Evolutionary conservation across 2,797 vertebrate genomes (phyloP).

Genomic region (Spondyliosoma cantharus): DNA sequence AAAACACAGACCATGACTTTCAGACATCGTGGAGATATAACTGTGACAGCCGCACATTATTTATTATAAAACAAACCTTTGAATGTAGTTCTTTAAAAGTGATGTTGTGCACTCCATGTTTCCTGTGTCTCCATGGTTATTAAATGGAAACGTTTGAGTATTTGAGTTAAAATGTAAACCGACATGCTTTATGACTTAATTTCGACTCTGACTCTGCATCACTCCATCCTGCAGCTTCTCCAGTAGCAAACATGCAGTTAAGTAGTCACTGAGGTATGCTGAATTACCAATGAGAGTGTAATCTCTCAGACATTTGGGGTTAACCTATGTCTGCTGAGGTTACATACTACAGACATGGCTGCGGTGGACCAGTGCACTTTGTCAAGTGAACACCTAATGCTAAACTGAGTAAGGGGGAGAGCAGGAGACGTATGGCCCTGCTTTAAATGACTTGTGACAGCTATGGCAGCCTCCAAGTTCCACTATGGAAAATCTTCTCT

Average conservation of each 20-base stretch:
- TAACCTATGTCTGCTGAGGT: slow-evolving; percentile 64
- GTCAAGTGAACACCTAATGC: slow-evolving; percentile 67
- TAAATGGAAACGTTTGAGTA: background rate
- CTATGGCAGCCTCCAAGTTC: slow-evolving; percentile 19
- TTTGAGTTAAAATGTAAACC: slow-evolving; percentile 23
- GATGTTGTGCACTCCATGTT: background rate
- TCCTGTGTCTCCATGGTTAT: background rate
- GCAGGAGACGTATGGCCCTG: slow-evolving; percentile 41
- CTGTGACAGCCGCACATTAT: no score
- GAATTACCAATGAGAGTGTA: slow-evolving; percentile 49
- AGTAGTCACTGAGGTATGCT: slow-evolving; percentile 44
- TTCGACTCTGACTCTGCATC: slow-evolving; percentile 23
- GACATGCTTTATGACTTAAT: slow-evolving; percentile 19
- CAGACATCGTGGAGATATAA: background rate
- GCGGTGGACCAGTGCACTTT: slow-evolving; percentile 60
- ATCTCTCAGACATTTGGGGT: slow-evolving; percentile 63
- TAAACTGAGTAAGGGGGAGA: slow-evolving; percentile 49
- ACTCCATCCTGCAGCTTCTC: slow-evolving; percentile 18
- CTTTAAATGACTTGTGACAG: slow-evolving; percentile 39
- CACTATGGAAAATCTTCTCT: slow-evolving; percentile 40
- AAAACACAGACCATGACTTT: background rate
- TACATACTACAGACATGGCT: slow-evolving; percentile 63
- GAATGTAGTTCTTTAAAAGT: background rate
- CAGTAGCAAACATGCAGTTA: slow-evolving; percentile 55
- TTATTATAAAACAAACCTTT: no score